Percentiles rank a stretch among this genome's conserved stretches.
Conservation (phyloP, 2,113 vertebrate genomes). For the Petromus typicus region DNA sequence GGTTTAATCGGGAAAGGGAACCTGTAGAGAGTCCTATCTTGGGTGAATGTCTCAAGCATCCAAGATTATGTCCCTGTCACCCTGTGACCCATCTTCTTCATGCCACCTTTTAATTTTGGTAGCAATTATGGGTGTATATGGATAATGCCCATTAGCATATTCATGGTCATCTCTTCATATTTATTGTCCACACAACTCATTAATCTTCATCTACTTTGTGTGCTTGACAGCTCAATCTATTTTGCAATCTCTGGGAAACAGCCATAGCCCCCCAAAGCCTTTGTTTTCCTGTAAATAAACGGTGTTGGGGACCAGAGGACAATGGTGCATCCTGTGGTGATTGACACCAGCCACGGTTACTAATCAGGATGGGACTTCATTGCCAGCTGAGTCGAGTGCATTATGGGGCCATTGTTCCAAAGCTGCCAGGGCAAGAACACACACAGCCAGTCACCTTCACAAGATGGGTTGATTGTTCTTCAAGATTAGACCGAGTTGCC, state of each 20-base stretch:
- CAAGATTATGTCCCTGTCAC: conserved; percentile 92
- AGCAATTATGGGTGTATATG: conserved; percentile 95
- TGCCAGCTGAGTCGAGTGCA: conserved; percentile 93
- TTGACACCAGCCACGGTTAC: conserved; percentile 94
- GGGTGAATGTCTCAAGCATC: conserved; percentile 90
- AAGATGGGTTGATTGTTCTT: conserved; percentile 91
- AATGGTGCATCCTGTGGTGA: conserved; percentile 89
- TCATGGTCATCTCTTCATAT: conserved; percentile 99
- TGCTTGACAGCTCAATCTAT: conserved; percentile 99
- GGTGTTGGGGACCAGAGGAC: conserved; percentile 89
- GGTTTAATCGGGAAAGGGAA: conserved; percentile 87
- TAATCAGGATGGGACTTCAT: conserved; percentile 96
- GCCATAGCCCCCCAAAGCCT: conserved; percentile 90
- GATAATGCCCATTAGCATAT: conserved; percentile 99
- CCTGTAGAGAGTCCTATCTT: conserved; percentile 88
- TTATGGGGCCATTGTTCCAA: conserved; percentile 89
- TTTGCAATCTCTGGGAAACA: conserved; percentile 94
- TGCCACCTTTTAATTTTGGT: conserved; percentile 92
- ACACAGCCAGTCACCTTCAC: conserved; percentile 90
- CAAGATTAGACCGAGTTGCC: conserved; percentile 90
- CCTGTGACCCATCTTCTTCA: conserved; percentile 89
- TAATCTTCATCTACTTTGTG: conserved; percentile 99
- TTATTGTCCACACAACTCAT: conserved; percentile 98
- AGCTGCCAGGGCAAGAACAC: conserved; percentile 88
- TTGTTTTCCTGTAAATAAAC: conserved; percentile 94